These are phyloP conservation scores for Sinodicranocentrus sp. DNA, from an alignment of 2,888 invertebrate species.

Conservation along the genomic window DNA sequence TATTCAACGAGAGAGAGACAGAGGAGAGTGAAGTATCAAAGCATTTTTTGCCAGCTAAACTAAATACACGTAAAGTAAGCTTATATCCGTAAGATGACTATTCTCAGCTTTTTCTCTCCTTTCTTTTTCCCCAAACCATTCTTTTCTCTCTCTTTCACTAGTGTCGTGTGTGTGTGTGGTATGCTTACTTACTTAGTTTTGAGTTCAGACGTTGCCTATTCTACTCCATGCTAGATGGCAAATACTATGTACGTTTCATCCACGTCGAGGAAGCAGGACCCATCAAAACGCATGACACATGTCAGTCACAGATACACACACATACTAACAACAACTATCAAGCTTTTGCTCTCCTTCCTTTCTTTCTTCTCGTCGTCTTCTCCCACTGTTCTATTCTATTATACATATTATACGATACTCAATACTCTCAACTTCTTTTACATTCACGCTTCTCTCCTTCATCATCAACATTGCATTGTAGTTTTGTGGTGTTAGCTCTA, in stretches of 20 bases:
- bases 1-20: conserved; percentile 46
- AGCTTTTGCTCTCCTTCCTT: conserved; percentile 41
- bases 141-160: not conserved
- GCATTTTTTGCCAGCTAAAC: not conserved
- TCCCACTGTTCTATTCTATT: conserved; percentile 29
- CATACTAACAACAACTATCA: conserved; percentile 67
- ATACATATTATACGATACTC: conserved; percentile 8
- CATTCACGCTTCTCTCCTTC: conserved; percentile 52
- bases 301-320: conserved; percentile 76
- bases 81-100: not conserved
- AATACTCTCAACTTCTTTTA: conserved; percentile 13
- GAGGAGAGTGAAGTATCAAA: conserved; percentile 44
- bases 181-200: conserved; percentile 8
- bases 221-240: not conserved
- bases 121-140: not conserved
- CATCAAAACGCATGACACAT: conserved; percentile 75
- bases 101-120: not conserved
- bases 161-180: not conserved
- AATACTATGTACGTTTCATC: conserved; percentile 42
- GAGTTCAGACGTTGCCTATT: conserved; percentile 17
- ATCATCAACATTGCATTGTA: conserved; percentile 33
- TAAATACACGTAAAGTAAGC: not conserved
- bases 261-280: conserved; percentile 67
- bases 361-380: conserved; percentile 20
- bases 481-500: conserved; percentile 36